Base-by-base conservation (phyloP, 2,797 vertebrate genomes). In the Nyctibius grandis region DNA sequence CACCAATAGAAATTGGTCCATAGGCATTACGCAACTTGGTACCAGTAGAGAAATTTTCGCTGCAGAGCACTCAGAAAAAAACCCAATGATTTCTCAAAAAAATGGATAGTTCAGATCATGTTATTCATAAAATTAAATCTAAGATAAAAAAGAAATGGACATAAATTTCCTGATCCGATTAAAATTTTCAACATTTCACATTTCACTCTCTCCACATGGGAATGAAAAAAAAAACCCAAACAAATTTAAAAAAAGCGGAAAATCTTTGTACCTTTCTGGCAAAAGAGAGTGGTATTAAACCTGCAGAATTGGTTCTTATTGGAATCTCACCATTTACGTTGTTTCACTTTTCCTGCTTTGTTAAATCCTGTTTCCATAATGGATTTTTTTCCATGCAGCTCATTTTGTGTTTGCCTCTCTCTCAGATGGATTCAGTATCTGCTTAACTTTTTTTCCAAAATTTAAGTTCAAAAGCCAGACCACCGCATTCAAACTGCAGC, bases 31-130 rank as follows among this genome's bases (percentile, higher is more conserved):
- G 42, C 3, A 59, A 22, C 2, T 5, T 11, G 6, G 6, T 44
- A 50, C 3, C 11, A 10, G 4, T 9, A 44, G 12, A 93, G 34
- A 68, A 76, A 31, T 23, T n/a, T 36, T 51, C 16, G 6, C 3
- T 26, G 50, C 6, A 15, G 4, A 53, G 2, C 8, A 4, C 15
- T 60, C 19, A 36, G 17, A 4, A 61, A 20, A 54, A 74, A 33
- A 1, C 0, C 3, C 4, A 33, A 1, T 40, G 5, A 15, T 54
- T 67, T 82, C 12, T 20, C 33, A 33, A 23, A 16, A 90, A 67
- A 50, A 15, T 3, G 1, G 15, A 18, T 45, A 42, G n/a, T n/a
- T 53, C 25, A 42, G 44, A 15, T 28, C 6, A 59, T 22, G 8
- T 15, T 76, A 38, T 26, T 73, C 8, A 34, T 29, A 56, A 44